Evolutionary conservation across 2,888 invertebrate genomes (phyloP).

Genomic region (Diadromus collaris): DNA sequence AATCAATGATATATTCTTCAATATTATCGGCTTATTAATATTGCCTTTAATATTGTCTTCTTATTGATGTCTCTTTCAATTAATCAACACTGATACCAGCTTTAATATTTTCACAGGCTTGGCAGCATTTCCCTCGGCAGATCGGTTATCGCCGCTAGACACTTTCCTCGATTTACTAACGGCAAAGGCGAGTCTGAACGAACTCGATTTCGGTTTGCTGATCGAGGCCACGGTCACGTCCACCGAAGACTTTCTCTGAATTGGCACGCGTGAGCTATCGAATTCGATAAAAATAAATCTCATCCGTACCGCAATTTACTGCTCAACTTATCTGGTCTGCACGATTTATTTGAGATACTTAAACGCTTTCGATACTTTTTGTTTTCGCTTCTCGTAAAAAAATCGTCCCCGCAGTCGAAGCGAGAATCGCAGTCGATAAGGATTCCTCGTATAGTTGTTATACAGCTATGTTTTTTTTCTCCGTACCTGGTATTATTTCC

Average conservation of each 20-base stretch:
- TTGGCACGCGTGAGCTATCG: neutral
- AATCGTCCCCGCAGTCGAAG: slow-evolving; percentile 33
- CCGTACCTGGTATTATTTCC: slow-evolving; percentile 47
- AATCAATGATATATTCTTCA: too few species aligned
- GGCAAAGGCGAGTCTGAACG: slow-evolving; percentile 92
- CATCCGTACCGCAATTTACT: slow-evolving; percentile 31
- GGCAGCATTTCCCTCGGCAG: slow-evolving; percentile 87
- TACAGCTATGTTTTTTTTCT: slow-evolving; percentile 17
- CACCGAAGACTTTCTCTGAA: slow-evolving; percentile 81
- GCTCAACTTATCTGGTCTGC: slow-evolving; percentile 52
- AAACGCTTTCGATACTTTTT: neutral
- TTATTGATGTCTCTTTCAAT: too few species aligned
- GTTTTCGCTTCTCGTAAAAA: slow-evolving; percentile 23
- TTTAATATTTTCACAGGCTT: slow-evolving; percentile 82
- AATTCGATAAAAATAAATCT: neutral
- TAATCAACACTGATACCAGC: too few species aligned
- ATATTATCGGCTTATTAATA: too few species aligned
- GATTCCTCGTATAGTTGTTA: slow-evolving; percentile 30
- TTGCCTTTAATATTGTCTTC: too few species aligned
- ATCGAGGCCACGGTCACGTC: slow-evolving; percentile 91
- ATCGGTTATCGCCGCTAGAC: slow-evolving; percentile 89
- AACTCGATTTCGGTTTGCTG: slow-evolving; percentile 91
- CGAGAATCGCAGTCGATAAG: slow-evolving; percentile 10
- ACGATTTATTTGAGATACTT: slow-evolving; percentile 31
- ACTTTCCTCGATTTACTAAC: slow-evolving; percentile 92